Conservation (phyloP, 2,888 invertebrate species). For the Digitonthophagus gazella region DNA sequence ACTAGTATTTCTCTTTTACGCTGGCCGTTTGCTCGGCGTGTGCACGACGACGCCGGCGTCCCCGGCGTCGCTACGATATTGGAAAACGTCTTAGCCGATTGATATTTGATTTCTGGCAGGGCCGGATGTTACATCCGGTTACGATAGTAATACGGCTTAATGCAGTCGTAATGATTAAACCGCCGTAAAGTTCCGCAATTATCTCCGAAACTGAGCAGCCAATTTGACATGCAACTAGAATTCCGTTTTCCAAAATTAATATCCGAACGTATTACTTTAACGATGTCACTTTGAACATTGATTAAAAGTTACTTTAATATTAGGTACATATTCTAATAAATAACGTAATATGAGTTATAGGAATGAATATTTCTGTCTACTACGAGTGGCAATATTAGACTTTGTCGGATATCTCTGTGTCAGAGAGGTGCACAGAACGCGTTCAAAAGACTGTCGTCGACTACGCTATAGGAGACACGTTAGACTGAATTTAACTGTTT, state of each 20-base stretch:
- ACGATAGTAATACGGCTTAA: neutral
- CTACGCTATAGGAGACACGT: constrained; percentile 15
- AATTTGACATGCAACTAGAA: neutral
- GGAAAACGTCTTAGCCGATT: neutral
- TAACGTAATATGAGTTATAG: no score
- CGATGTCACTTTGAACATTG: no score
- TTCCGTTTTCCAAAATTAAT: neutral
- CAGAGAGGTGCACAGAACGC: neutral
- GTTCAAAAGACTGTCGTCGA: neutral
- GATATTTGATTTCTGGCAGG: neutral
- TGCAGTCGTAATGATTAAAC: neutral
- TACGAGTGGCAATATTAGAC: neutral
- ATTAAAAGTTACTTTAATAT: no score
- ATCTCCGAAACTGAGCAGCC: neutral
- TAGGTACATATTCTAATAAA: no score
- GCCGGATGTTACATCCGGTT: neutral
- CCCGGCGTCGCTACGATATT: neutral
- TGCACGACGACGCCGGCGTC: neutral
- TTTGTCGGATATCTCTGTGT: neutral
- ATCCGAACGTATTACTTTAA: neutral
- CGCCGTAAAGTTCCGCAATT: neutral
- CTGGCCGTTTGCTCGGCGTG: neutral
- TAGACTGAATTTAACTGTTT: constrained; percentile 27
- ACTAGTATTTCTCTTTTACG: neutral
- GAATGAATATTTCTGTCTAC: neutral